These are phyloP conservation scores for Ormyrus nitidulus DNA, from an alignment of 2,888 invertebrate genomes.

Conservation along the genomic window DNA sequence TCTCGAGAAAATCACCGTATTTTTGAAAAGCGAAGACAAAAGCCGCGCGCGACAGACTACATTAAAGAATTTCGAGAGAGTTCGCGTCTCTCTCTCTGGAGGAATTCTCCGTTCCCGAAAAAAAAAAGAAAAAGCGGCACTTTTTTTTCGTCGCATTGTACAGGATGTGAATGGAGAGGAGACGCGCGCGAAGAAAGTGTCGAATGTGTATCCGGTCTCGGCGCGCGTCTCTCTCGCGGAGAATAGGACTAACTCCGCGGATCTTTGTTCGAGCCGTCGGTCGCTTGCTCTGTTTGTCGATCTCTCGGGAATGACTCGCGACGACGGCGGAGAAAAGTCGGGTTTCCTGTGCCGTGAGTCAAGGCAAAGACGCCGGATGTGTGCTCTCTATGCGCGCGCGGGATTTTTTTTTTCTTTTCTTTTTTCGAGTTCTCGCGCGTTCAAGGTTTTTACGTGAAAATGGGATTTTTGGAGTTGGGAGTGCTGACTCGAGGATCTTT, in stretches of 20 bases:
- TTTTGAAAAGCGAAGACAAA: background rate
- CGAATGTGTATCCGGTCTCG: constrained; percentile 47
- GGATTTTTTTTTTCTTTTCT: background rate
- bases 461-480: too few relatives aligned
- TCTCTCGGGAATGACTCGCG: constrained; percentile 7
- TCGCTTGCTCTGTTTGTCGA: constrained; percentile 34
- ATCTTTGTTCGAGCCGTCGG: constrained; percentile 36
- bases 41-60: background rate
- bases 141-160: background rate
- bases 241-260: constrained; percentile 16
- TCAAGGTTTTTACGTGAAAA: too few relatives aligned
- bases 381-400: background rate
- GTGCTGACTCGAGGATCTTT: too few relatives aligned
- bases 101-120: constrained; percentile 15
- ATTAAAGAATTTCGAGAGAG: background rate
- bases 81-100: background rate
- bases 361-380: constrained; percentile 36
- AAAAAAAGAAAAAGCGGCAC: constrained; percentile 30
- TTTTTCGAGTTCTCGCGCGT: background rate
- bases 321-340: constrained; percentile 29
- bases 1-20: too few relatives aligned
- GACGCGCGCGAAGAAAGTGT: constrained; percentile 48
- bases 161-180: constrained; percentile 35
- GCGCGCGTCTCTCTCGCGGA: background rate
- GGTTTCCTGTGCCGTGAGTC: constrained; percentile 48